Percentiles rank a stretch among this genome's conserved stretches.
Evolutionary conservation across 2,888 invertebrate genomes (phyloP).

Genomic region (Drosophila tanythrix): DNA sequence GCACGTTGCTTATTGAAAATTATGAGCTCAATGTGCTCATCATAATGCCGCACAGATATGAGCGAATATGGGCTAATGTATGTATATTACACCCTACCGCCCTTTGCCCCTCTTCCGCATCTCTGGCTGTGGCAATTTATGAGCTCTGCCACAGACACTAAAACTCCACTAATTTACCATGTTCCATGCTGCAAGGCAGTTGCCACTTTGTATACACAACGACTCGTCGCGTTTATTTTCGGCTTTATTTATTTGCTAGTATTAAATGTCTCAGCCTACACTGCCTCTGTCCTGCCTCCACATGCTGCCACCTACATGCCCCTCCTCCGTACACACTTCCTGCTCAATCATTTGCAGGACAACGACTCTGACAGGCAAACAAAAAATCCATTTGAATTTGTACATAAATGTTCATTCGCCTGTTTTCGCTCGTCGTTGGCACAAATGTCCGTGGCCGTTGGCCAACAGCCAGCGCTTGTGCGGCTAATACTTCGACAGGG

Average conservation of each 20-base stretch:
- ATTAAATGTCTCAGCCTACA: conserved; percentile 64
- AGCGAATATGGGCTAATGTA: conserved; percentile 20
- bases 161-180: conserved; percentile 73
- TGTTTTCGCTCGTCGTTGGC: conserved; percentile 15
- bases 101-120: not conserved
- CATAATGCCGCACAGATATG: conserved; percentile 33
- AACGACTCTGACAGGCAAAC: conserved; percentile 19
- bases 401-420: conserved; percentile 18
- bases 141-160: conserved; percentile 53
- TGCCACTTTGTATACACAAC: conserved; percentile 57
- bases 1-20: conserved; percentile 67
- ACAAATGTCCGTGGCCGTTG: conserved; percentile 39
- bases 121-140: conserved; percentile 58
- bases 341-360: conserved; percentile 50
- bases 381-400: conserved; percentile 59
- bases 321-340: conserved; percentile 4
- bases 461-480: conserved; percentile 43
- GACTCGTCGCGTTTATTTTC: conserved; percentile 55
- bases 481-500: conserved; percentile 35
- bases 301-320: not conserved
- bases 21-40: conserved; percentile 49
- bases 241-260: conserved; percentile 73
- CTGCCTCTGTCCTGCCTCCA: conserved; percentile 1
- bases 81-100: conserved; percentile 9
- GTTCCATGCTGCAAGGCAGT: conserved; percentile 24